Evolutionary conservation across 2,888 invertebrate species (phyloP).

Genomic region (Xanthostigma xanthostigma): DNA sequence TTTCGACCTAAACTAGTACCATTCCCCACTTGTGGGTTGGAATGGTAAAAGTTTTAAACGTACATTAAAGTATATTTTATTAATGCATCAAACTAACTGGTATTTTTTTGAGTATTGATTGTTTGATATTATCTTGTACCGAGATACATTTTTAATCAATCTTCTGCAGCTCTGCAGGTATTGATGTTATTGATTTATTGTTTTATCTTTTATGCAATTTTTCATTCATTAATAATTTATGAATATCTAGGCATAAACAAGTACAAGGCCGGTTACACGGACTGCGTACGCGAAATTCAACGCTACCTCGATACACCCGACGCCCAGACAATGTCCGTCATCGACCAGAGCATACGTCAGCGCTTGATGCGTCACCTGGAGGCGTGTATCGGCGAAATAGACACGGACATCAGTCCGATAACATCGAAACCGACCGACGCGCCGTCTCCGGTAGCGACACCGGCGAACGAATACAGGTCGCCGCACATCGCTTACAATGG

Average conservation of each 20-base stretch:
- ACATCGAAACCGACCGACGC: constrained; percentile 13
- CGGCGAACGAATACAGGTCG: not conserved
- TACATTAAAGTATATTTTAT: too few species aligned
- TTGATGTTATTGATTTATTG: not conserved
- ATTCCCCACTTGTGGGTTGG: too few species aligned
- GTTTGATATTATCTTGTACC: too few species aligned
- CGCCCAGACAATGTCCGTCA: constrained; percentile 38
- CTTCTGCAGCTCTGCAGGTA: too few species aligned
- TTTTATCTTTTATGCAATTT: not conserved
- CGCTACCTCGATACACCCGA: constrained; percentile 44
- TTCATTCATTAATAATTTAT: not conserved
- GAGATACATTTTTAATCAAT: too few species aligned
- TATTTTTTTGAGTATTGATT: too few species aligned
- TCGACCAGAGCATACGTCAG: constrained; percentile 41
- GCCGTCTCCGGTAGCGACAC: constrained; percentile 1
- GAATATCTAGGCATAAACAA: constrained; percentile 33
- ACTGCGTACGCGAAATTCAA: constrained; percentile 47
- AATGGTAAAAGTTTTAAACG: too few species aligned
- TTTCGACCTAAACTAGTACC: too few species aligned
- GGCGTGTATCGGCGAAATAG: constrained; percentile 43
- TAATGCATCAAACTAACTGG: too few species aligned
- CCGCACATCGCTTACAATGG: not conserved
- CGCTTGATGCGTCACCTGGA: constrained; percentile 42
- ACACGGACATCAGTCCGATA: constrained; percentile 32
- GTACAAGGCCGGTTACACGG: constrained; percentile 49